Conservation (phyloP, 2,888 invertebrate genomes). For the Nephrotoma appendiculata region DNA sequence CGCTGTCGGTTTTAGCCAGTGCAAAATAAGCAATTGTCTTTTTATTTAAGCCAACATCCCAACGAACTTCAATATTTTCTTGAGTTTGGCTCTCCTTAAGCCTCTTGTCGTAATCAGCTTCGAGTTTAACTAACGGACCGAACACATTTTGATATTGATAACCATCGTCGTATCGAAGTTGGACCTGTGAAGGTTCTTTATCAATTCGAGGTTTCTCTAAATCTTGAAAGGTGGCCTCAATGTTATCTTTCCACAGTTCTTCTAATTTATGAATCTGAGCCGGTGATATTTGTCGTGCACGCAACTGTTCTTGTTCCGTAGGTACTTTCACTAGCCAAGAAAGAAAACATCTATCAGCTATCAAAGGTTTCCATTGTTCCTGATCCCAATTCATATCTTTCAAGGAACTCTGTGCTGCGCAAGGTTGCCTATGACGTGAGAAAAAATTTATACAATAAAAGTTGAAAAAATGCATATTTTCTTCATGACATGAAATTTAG, state of each 20-base stretch:
- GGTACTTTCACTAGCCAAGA: slow-evolving; percentile 98
- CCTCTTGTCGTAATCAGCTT: slow-evolving; percentile 96
- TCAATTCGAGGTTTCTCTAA: slow-evolving; percentile 96
- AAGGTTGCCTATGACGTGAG: slow-evolving; percentile 56
- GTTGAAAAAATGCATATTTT: neutral
- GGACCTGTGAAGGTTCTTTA: slow-evolving; percentile 83
- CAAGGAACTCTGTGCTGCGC: slow-evolving; percentile 90
- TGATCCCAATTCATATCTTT: slow-evolving; percentile 99
- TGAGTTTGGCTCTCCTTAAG: slow-evolving; percentile 97
- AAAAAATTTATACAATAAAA: neutral
- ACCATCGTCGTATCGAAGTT: slow-evolving; percentile 85
- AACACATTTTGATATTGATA: slow-evolving; percentile 99
- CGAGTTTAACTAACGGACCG: slow-evolving; percentile 89
- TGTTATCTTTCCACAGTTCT: slow-evolving; percentile 97
- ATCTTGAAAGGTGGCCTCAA: slow-evolving; percentile 95
- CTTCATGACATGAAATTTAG: neutral
- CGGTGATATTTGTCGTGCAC: slow-evolving; percentile 92
- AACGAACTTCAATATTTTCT: slow-evolving; percentile 94
- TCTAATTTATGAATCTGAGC: slow-evolving; percentile 96
- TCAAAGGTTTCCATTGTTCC: slow-evolving; percentile 96
- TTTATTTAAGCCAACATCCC: slow-evolving; percentile 98
- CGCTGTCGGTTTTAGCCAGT: slow-evolving; percentile 92
- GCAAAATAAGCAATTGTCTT: slow-evolving; percentile 96
- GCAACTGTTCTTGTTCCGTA: slow-evolving; percentile 86
- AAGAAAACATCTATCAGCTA: slow-evolving; percentile 89